phyloP scores from a whole-genome alignment of 2,888 invertebrate genomes.

The Altica lythri region DNA sequence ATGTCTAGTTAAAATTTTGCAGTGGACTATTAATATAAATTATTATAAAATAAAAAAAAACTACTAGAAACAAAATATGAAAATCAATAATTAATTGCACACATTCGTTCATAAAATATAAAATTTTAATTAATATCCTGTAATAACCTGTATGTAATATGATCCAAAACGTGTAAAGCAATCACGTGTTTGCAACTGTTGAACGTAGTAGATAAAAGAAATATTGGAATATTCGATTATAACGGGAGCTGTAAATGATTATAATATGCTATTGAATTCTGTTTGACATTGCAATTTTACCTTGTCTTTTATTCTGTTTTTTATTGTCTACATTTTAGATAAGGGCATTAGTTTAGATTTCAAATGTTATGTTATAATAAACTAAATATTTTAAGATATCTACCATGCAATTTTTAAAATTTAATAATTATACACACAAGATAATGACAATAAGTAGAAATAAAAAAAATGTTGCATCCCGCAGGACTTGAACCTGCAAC shows the following conservation, averaged over 20 bases:
- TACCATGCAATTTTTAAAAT: constrained; percentile 1
- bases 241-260: constrained; percentile 5
- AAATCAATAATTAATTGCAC: too few relatives aligned
- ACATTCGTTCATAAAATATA: too few relatives aligned
- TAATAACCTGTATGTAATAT: constrained; percentile 1
- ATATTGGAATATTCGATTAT: constrained; percentile 3
- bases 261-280: not conserved
- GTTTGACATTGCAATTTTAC: constrained; percentile 8
- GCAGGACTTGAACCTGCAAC: too few relatives aligned
- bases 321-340: not conserved
- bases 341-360: not conserved
- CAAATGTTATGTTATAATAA: not conserved
- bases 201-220: not conserved
- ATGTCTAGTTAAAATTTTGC: too few relatives aligned
- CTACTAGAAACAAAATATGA: too few relatives aligned
- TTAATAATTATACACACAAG: too few relatives aligned
- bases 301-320: too few relatives aligned
- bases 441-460: too few relatives aligned
- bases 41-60: too few relatives aligned
- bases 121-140: too few relatives aligned
- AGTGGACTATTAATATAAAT: too few relatives aligned
- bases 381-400: not conserved
- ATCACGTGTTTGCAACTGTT: constrained; percentile 16
- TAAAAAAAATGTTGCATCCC: too few relatives aligned
- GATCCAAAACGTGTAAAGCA: constrained; percentile 12